A percentile compares a stretch with the other conserved stretches of the same genome.
Conservation (phyloP, 2,113 vertebrate genomes). For the Gallinago undulata region DNA sequence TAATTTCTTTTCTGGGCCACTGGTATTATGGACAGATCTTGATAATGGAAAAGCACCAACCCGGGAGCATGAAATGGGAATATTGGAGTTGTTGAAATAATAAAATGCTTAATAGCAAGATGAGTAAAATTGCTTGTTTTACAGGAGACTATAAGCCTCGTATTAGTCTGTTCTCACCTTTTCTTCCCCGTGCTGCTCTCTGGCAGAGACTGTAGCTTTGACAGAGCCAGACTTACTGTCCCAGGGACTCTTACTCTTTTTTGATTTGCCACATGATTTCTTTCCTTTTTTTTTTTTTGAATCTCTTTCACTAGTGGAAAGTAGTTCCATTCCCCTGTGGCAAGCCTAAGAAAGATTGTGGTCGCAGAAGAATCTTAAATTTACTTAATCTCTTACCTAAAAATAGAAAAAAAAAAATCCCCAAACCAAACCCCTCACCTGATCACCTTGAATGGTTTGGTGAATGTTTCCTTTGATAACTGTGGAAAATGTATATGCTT, state of each 20-base stretch:
- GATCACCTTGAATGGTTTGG: not conserved
- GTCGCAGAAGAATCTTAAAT: not conserved
- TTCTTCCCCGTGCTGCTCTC: not conserved
- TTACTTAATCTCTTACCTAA: not conserved
- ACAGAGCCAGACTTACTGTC: not conserved
- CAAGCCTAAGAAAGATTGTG: not conserved
- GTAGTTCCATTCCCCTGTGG: not conserved
- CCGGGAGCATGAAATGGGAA: not conserved
- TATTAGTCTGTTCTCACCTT: not conserved
- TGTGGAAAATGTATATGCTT: not conserved
- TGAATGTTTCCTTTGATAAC: not conserved
- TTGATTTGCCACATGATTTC: not conserved
- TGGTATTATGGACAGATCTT: slow-evolving; percentile 36
- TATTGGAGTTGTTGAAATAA: slow-evolving; percentile 28
- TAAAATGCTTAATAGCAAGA: not conserved
- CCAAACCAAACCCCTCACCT: not conserved
- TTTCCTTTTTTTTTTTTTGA: not conserved
- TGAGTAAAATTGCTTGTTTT: slow-evolving; percentile 29
- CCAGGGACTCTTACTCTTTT: not conserved
- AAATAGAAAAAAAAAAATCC: not conserved
- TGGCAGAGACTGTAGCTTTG: not conserved
- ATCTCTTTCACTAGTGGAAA: not conserved
- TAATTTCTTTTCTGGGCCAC: slow-evolving; percentile 64
- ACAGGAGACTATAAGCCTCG: not conserved
- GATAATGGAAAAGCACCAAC: slow-evolving; percentile 21